phyloP scores from a whole-genome alignment of 2,797 vertebrate genomes.

The Myripristis jacobus region DNA sequence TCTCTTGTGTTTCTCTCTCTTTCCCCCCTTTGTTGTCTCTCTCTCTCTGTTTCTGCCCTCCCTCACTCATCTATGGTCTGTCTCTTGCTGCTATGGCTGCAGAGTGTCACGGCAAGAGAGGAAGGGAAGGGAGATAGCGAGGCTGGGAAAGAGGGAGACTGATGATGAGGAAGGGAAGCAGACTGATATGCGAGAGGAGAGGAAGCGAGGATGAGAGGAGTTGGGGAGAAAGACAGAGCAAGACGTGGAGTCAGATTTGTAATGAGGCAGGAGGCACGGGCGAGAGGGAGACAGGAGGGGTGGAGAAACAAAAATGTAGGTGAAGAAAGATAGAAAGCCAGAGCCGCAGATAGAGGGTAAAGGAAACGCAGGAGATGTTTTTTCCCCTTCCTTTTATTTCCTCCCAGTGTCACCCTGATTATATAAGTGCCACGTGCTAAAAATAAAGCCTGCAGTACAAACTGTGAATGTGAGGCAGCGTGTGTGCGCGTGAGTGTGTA shows the following conservation, averaged over 20 bases:
- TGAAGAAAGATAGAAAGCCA: constrained; percentile 25
- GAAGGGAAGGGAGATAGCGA: constrained; percentile 4
- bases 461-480: constrained; percentile 65
- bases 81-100: constrained; percentile 35
- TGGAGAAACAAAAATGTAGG: constrained; percentile 16
- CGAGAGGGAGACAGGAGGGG: constrained; percentile 14
- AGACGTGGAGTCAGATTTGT: constrained; percentile 57
- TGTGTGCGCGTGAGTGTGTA: constrained; percentile 24
- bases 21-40: neutral
- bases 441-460: constrained; percentile 91
- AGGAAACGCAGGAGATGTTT: constrained; percentile 71
- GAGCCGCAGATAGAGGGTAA: constrained; percentile 60
- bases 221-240: neutral
- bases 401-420: constrained; percentile 86
- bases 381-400: constrained; percentile 71
- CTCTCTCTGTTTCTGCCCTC: neutral
- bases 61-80: neutral
- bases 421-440: constrained; percentile 89
- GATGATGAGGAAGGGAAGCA: constrained; percentile 34
- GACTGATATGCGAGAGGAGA: constrained; percentile 27
- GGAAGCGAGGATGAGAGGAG: constrained; percentile 16
- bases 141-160: constrained; percentile 13
- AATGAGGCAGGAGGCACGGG: constrained; percentile 47
- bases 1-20: too few relatives aligned
- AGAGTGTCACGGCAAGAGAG: constrained; percentile 30